Percentiles rank a stretch among this genome's conserved stretches.
These are phyloP conservation scores for Chymomyza procnemis DNA, from an alignment of 2,888 invertebrate genomes.

Conservation along the genomic window DNA sequence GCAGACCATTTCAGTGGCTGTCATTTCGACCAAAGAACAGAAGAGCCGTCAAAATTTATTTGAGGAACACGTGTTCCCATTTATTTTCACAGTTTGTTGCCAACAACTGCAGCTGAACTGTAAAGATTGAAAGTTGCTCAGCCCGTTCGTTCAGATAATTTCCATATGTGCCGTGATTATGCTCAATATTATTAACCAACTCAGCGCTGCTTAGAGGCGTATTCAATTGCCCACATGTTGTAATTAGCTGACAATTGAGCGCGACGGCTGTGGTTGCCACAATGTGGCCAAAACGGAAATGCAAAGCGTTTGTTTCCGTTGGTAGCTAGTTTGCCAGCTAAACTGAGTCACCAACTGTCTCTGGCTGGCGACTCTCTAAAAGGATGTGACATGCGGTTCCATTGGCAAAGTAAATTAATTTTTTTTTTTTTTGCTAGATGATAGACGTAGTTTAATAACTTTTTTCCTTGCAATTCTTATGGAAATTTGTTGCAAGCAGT, in stretches of 20 bases:
- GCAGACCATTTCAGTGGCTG: slow-evolving; percentile 34
- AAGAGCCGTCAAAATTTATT: neutral
- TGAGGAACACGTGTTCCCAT: slow-evolving; percentile 33
- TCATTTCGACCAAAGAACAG: slow-evolving; percentile 5
- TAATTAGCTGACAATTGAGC: slow-evolving; percentile 28
- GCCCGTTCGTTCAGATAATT: slow-evolving; percentile 8
- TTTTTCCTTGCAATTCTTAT: slow-evolving; percentile 25
- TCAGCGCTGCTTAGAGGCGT: slow-evolving; percentile 8
- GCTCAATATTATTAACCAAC: slow-evolving; percentile 9
- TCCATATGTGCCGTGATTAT: slow-evolving; percentile 27
- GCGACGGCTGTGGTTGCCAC: neutral
- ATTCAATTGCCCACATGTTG: slow-evolving; percentile 41
- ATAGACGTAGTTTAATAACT: slow-evolving; percentile 22
- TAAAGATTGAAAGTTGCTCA: slow-evolving; percentile 40
- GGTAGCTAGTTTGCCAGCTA: neutral
- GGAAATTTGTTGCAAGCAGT: neutral
- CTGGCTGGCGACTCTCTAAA: slow-evolving; percentile 11
- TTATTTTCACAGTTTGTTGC: slow-evolving; percentile 49
- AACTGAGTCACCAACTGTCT: neutral
- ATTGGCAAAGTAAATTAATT: slow-evolving; percentile 34
- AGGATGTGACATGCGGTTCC: neutral
- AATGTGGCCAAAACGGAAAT: slow-evolving; percentile 46
- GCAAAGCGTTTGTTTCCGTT: slow-evolving; percentile 56
- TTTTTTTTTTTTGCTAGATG: slow-evolving; percentile 15
- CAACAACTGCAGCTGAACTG: slow-evolving; percentile 29